phyloP scores from a whole-genome alignment of 2,888 invertebrate species.

The Belgica antarctica region DNA sequence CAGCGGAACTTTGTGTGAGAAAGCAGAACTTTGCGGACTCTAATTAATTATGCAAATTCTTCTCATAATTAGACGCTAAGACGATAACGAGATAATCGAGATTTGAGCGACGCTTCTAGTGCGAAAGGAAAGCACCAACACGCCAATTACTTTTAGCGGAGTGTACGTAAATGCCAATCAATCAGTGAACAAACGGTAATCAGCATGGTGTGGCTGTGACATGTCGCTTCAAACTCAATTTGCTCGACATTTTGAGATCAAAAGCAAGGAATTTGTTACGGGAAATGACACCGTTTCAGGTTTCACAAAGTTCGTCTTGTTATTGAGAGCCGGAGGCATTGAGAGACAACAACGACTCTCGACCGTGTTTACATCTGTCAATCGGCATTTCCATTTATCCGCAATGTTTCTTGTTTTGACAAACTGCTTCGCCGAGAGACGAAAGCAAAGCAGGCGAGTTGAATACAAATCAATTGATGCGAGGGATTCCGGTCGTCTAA shows the following conservation, averaged over 20 bases:
- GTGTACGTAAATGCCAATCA: not conserved
- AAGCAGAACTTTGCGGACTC: not conserved
- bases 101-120: not conserved
- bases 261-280: conserved; percentile 1
- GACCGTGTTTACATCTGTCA: not conserved
- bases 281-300: no score
- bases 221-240: conserved; percentile 6
- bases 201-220: no score
- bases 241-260: not conserved
- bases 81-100: not conserved
- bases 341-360: no score
- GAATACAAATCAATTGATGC: not conserved
- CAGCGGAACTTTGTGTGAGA: not conserved
- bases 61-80: no score
- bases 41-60: not conserved
- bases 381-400: conserved; percentile 1
- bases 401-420: conserved; percentile 8
- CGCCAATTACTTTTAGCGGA: not conserved
- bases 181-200: not conserved
- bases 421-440: not conserved
- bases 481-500: not conserved
- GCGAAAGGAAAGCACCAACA: not conserved
- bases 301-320: no score
- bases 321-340: no score
- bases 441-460: not conserved